Base-by-base conservation (phyloP, 1,140 invertebrate species). In the Maconellicoccus hirsutus region DNA sequence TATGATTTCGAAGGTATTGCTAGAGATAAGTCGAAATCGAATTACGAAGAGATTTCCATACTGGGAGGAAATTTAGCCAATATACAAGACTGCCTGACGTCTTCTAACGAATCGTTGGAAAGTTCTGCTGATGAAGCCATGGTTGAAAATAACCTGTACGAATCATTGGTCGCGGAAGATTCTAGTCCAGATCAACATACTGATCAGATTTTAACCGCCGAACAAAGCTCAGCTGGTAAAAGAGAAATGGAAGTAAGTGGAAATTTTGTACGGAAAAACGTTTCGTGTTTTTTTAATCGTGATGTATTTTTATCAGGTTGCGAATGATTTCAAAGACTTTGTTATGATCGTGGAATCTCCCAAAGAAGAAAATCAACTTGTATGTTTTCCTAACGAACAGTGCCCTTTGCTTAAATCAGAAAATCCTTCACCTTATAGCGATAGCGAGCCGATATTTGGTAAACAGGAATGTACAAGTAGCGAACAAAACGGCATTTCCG, bases 111-210 rank as follows among this genome's bases (percentile, higher is more conserved):
- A 23, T 72, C 69, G 12, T 52, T 73, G 12, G 61, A 63, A n/a
- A 72, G 72, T 33, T 61, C 72, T 12, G 71, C 42, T 10, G 73
- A 73, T n/a, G 69, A 71, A 39, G 61, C 61, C 1, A 73, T 70
- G 59, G 25, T 70, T 12, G 71, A 71, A 69, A 70, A 73, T 27
- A 71, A 72, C n/a, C 59, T 72, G 16, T 75, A 75, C 69, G 72
- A 75, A 66, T 73, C 71, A 69, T 52, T 73, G 38, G 73, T 73
- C 25, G 71, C 33, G 1, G 27, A 70, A 52, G 73, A 72, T 61
- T 72, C 71, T 7, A 73, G 73, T 72, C 69, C 71, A n/a, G 73
- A 74, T 33, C 26, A 71, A 29, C 66, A 71, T 4, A 8, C 61
- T 8, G 25, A 26, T 10, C 10, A 26, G 25, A 23, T 26, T 22